Conservation (phyloP, 2,888 invertebrate genomes). For the Hoplodrina ambigua region DNA sequence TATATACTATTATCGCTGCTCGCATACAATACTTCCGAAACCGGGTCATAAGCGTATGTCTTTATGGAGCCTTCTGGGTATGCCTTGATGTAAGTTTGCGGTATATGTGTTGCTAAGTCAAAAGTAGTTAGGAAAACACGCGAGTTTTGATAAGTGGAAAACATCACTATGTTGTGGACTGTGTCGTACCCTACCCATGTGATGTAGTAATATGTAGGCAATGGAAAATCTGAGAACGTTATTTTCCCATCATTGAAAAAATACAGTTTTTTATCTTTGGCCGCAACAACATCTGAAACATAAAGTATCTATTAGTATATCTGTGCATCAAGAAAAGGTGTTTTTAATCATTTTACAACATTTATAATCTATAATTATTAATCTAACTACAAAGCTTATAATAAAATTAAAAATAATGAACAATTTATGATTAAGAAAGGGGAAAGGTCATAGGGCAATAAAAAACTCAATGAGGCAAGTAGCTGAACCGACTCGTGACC, state of each 20-base stretch:
- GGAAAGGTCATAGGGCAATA: too few relatives aligned
- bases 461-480: too few relatives aligned
- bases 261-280: neutral
- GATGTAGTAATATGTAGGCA: neutral
- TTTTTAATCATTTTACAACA: too few relatives aligned
- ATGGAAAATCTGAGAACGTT: neutral
- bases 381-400: too few relatives aligned
- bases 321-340: too few relatives aligned
- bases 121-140: neutral
- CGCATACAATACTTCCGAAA: neutral
- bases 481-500: too few relatives aligned
- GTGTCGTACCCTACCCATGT: neutral
- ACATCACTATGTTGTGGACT: neutral
- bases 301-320: neutral
- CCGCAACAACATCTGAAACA: neutral
- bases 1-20: neutral
- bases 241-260: neutral
- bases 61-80: too few relatives aligned
- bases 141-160: neutral
- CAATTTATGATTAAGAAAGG: too few relatives aligned
- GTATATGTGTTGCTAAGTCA: neutral
- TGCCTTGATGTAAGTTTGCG: too few relatives aligned
- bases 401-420: too few relatives aligned
- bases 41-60: neutral
- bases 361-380: too few relatives aligned